Conservation (phyloP, 2,113 vertebrate genomes). For the Pardalotus punctatus region DNA sequence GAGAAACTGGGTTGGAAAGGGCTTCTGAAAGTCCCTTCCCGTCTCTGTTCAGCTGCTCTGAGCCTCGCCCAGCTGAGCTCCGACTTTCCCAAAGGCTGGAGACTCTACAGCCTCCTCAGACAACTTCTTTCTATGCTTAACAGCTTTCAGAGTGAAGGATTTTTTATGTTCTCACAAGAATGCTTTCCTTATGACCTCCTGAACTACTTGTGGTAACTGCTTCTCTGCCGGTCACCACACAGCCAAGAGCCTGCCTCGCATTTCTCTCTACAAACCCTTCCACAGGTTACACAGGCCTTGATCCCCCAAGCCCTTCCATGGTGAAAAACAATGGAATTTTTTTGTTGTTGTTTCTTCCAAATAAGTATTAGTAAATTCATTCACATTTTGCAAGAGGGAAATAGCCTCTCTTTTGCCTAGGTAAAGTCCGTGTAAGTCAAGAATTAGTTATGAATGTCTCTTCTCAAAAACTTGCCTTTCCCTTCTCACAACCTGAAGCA, state of each 20-base stretch:
- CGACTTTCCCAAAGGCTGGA: background rate
- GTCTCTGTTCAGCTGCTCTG: background rate
- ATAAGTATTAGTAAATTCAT: background rate
- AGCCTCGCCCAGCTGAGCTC: background rate
- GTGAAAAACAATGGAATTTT: background rate
- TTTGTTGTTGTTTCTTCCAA: background rate
- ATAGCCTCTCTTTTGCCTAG: background rate
- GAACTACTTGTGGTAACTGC: background rate
- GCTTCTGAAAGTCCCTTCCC: background rate
- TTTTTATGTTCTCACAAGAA: background rate
- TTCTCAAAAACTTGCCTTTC: background rate
- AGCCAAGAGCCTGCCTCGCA: no score
- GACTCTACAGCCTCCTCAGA: background rate
- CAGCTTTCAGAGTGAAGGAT: background rate
- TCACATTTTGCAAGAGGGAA: background rate
- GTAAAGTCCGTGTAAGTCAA: rapidly evolving
- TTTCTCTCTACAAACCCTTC: background rate
- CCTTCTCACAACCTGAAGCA: background rate
- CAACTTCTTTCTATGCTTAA: background rate
- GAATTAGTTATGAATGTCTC: rapidly evolving
- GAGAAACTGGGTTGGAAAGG: background rate
- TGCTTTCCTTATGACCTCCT: background rate
- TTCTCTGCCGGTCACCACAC: rapidly evolving
- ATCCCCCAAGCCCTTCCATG: background rate
- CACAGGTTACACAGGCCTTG: rapidly evolving